Conservation (phyloP, 2,113 vertebrate genomes). For the Lutjanus erythropterus region DNA sequence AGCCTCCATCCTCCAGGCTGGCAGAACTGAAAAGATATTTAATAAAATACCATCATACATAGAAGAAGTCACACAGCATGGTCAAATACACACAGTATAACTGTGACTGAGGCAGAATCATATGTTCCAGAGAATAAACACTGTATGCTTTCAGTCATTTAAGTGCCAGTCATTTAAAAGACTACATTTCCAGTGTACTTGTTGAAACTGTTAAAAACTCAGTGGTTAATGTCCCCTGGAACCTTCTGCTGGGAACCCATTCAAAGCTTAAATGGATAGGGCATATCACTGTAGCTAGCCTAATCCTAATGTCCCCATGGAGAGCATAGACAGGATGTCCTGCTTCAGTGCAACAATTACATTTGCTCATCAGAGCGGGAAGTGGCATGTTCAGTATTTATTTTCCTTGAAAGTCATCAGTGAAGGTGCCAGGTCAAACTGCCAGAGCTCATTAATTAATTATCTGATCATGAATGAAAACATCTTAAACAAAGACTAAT, state of each 20-base stretch:
- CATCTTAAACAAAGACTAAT: neutral
- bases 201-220: neutral
- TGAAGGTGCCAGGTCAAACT: conserved; percentile 9
- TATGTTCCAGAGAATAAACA: neutral
- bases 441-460: neutral
- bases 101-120: neutral
- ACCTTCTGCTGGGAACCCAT: neutral
- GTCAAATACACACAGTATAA: neutral
- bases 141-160: neutral
- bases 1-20: conserved; percentile 97
- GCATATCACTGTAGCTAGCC: conserved; percentile 11
- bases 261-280: conserved; percentile 11
- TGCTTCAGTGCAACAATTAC: conserved; percentile 57
- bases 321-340: conserved; percentile 73
- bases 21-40: conserved; percentile 90
- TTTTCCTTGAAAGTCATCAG: conserved; percentile 47
- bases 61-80: neutral
- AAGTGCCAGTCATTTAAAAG: neutral
- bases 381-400: conserved; percentile 51
- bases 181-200: neutral
- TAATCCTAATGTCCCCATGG: conserved; percentile 14
- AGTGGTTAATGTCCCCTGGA: neutral
- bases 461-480: neutral
- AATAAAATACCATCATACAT: neutral
- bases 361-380: conserved; percentile 68